Percentiles rank a stretch among this genome's conserved stretches.
Conservation (phyloP, 2,113 vertebrate species). For the Telmatochromis sp. region DNA sequence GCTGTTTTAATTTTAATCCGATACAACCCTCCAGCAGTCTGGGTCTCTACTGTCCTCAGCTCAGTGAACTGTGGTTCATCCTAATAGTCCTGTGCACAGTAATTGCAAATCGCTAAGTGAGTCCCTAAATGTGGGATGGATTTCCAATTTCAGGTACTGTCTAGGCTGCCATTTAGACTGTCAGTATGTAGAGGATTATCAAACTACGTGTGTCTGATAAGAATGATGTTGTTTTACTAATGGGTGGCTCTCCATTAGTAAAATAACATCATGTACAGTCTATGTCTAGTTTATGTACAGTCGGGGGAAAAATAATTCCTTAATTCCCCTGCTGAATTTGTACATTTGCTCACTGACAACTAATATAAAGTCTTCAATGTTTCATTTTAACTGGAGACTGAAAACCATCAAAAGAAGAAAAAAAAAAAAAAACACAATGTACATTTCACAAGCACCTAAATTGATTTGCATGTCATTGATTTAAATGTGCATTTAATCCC, state of each 20-base stretch:
- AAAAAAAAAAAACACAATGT: background rate
- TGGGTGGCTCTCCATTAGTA: background rate
- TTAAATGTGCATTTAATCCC: background rate
- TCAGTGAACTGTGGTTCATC: background rate
- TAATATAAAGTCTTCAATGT: background rate
- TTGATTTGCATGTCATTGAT: background rate
- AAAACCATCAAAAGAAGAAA: background rate
- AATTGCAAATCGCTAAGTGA: background rate
- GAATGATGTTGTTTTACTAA: background rate
- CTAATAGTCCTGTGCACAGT: background rate
- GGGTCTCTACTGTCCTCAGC: background rate
- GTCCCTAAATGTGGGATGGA: background rate
- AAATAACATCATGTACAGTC: background rate
- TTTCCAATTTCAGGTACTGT: background rate
- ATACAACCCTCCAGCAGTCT: background rate
- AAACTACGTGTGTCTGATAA: background rate
- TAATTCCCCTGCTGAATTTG: background rate
- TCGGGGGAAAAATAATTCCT: fast-evolving
- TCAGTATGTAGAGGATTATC: background rate
- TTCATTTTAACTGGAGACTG: background rate
- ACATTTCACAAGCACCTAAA: background rate
- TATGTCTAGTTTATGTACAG: background rate
- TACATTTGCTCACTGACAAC: background rate
- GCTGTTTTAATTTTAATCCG: background rate
- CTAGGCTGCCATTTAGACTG: background rate